phyloP scores from a whole-genome alignment of 2,888 invertebrate species.

The Dryocosmus kuriphilus region DNA sequence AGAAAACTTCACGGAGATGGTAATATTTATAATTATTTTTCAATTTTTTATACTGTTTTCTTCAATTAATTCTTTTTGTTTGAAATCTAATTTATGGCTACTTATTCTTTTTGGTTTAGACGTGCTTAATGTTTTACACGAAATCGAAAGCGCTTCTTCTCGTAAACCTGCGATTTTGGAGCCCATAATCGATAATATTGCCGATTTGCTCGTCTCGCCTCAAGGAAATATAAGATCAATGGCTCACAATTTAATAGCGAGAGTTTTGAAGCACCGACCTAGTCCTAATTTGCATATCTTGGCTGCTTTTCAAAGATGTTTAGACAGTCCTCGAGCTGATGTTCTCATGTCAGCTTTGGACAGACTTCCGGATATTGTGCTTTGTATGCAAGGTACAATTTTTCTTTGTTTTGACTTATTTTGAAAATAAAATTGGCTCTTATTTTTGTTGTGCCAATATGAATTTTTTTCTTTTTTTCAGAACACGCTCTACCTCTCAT shows the following conservation, averaged over 20 bases:
- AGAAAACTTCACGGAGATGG: slow-evolving; percentile 77
- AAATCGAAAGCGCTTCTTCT: slow-evolving; percentile 86
- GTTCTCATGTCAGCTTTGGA: slow-evolving; percentile 89
- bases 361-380: slow-evolving; percentile 89
- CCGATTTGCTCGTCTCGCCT: slow-evolving; percentile 83
- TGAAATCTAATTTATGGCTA: neutral
- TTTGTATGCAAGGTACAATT: slow-evolving; percentile 85
- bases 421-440: neutral
- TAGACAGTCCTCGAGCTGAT: slow-evolving; percentile 89
- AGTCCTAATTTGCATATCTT: slow-evolving; percentile 83
- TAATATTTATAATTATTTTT: slow-evolving; percentile 51
- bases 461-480: slow-evolving; percentile 72
- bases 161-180: slow-evolving; percentile 85
- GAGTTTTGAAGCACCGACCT: slow-evolving; percentile 85
- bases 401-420: no score
- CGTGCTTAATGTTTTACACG: slow-evolving; percentile 83
- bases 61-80: neutral
- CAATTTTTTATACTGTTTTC: neutral
- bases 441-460: neutral
- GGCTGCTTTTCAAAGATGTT: slow-evolving; percentile 88
- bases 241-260: slow-evolving; percentile 86
- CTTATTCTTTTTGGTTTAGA: slow-evolving; percentile 74
- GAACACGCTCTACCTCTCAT: slow-evolving; percentile 90
- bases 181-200: slow-evolving; percentile 82
- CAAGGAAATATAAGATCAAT: slow-evolving; percentile 82